Evolutionary conservation across 1,140 invertebrate genomes (phyloP), one percentile per base, ranked within the genome.

Genomic region (Pollicipes pollicipes): DNA sequence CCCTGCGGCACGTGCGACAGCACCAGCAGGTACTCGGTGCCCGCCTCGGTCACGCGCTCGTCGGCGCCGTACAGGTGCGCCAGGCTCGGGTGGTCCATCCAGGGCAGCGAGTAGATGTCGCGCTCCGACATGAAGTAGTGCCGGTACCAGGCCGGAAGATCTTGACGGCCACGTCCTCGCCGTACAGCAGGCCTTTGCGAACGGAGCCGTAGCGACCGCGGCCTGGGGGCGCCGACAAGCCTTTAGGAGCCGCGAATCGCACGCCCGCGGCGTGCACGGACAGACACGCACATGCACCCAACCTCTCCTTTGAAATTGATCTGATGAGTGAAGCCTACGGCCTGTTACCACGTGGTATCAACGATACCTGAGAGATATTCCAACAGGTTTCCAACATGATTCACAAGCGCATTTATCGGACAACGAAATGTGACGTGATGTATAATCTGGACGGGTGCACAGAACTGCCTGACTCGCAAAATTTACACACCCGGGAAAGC

Each of bases 101-200:
- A 83, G 0, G 88, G 88, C 73, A 90, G 77, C 66, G 85, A 86
- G 76, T 93, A 93, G 72, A 90, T 85, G 68, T 90, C 87, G 30
- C 85, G 83, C 79, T 93, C 90, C 76, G 90, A 90, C 70, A 85
- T 80, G 76, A 86, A 89, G 78, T 87, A 88, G 76, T 85, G 85
- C 68, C 84, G 81, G 77, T 88, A 84, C 72, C 88, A 84, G 17
- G 83, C 81, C 4, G 85, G 78, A 90, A 91, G 73, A 90, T 84
- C 80, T 93, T 93, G 0, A 92, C 88, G 0, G 90, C 90, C 17
- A 93, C 88, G 68, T 88, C 85, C 29, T 88, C 84, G 45, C 88
- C 87, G 28, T 76, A 74, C 17, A 92, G 81, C 26, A 83, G 82
- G 4, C 88, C 91, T 73, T 86, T 85, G 88, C 90, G 92, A 1